Percentiles rank a stretch among this genome's conserved stretches.
These are phyloP conservation scores for Ectemnius continuus DNA, from an alignment of 2,888 invertebrate genomes.

Conservation along the genomic window DNA sequence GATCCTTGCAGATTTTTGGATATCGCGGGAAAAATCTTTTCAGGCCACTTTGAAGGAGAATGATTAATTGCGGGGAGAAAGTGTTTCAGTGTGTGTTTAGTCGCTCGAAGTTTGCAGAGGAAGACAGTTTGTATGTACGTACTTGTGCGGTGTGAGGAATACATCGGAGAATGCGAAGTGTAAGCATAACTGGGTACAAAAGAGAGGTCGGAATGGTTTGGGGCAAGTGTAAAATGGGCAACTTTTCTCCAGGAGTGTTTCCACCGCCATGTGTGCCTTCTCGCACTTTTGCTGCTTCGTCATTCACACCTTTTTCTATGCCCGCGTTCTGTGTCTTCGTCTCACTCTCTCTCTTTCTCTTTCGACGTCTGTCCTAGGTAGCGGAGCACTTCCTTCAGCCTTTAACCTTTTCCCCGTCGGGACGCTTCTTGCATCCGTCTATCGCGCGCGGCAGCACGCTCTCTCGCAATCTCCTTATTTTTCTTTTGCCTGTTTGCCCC, in stretches of 20 bases:
- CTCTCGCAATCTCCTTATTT: conserved; percentile 6
- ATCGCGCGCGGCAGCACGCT: not conserved
- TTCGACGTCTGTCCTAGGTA: no score
- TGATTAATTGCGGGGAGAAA: no score
- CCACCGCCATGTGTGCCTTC: not conserved
- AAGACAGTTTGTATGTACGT: not conserved
- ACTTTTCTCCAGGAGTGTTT: conserved; percentile 42
- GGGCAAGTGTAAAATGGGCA: conserved; percentile 58
- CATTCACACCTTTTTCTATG: conserved; percentile 10
- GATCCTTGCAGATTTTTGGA: no score
- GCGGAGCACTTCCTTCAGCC: not conserved
- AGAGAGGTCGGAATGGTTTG: conserved; percentile 35
- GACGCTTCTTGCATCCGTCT: not conserved
- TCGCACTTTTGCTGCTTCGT: conserved; percentile 25
- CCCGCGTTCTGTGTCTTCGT: conserved; percentile 12
- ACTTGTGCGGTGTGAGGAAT: conserved; percentile 6
- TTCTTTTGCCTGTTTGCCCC: conserved; percentile 18
- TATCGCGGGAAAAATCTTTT: no score
- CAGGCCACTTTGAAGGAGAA: no score
- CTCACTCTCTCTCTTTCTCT: no score
- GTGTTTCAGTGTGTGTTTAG: no score
- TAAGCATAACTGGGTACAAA: conserved; percentile 51
- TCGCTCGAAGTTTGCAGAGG: no score
- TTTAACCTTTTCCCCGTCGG: conserved; percentile 7
- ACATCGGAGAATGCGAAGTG: conserved; percentile 5